phyloP scores from a whole-genome alignment of 2,797 vertebrate species.

The Lepus oiostolus region DNA sequence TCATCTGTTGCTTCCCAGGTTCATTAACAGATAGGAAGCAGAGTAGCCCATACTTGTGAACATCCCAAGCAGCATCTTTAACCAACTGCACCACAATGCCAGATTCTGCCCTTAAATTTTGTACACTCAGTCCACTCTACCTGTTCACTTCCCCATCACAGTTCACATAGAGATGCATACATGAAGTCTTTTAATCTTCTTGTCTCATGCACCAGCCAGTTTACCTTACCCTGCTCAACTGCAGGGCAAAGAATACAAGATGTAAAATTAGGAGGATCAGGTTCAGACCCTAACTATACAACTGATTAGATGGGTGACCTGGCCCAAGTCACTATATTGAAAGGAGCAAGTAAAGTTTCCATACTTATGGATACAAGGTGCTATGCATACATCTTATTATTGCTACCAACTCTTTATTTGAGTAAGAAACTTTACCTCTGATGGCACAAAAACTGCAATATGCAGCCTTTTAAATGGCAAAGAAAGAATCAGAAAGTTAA shows the following conservation, averaged over 20 bases:
- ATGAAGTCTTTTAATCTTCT: background rate
- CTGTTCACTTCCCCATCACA: background rate
- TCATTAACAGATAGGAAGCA: no score
- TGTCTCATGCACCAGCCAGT: background rate
- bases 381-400: background rate
- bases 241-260: background rate
- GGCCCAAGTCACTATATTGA: background rate
- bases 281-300: background rate
- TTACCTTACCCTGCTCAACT: background rate
- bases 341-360: background rate
- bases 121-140: background rate
- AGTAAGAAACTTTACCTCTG: background rate
- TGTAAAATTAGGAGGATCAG: background rate
- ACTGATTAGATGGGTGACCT: background rate
- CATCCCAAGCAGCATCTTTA: no score
- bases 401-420: background rate
- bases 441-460: background rate
- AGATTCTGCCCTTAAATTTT: constrained; percentile 5
- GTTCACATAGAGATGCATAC: background rate
- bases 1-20: no score
- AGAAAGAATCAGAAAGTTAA: constrained; percentile 43
- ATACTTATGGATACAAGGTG: background rate
- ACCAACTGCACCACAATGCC: no score
- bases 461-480: background rate
- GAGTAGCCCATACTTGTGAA: no score